Conservation (phyloP, 1,140 invertebrate genomes). For the Drosophila ambigua region DNA sequence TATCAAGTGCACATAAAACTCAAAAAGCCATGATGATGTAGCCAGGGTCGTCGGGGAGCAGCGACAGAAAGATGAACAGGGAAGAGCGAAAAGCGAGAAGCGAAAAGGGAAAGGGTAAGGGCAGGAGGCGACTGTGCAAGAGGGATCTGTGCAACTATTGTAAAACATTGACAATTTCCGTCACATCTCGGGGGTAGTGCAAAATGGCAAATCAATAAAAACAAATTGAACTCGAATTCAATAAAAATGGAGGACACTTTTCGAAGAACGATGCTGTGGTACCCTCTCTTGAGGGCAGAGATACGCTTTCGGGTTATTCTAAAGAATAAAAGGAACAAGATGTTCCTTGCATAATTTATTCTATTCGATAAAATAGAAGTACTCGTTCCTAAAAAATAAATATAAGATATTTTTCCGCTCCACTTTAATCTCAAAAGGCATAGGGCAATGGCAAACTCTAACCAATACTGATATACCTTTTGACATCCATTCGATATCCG, state of each 20-base stretch:
- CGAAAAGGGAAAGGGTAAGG: not conserved
- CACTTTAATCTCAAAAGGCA: no score
- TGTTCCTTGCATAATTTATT: no score
- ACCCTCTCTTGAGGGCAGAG: no score
- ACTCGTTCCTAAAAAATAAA: no score
- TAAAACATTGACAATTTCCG: slow-evolving; percentile 83
- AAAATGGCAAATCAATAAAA: slow-evolving; percentile 83
- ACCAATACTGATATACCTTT: slow-evolving; percentile 24
- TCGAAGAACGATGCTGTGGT: not conserved
- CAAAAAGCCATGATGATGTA: slow-evolving; percentile 79
- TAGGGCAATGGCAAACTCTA: not conserved
- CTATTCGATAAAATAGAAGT: no score
- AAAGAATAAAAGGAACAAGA: not conserved
- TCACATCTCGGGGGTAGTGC: slow-evolving; percentile 79
- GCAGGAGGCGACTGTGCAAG: no score
- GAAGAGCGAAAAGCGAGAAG: not conserved
- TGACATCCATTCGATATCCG: not conserved
- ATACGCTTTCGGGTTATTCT: no score
- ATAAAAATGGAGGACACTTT: slow-evolving; percentile 64
- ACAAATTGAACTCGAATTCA: slow-evolving; percentile 83
- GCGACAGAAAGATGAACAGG: not conserved
- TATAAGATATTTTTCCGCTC: not conserved
- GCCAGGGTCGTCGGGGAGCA: slow-evolving; percentile 16
- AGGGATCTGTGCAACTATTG: slow-evolving; percentile 66
- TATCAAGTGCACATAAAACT: slow-evolving; percentile 81